phyloP scores from a whole-genome alignment of 2,113 vertebrate species.

The Axis porcinus region DNA sequence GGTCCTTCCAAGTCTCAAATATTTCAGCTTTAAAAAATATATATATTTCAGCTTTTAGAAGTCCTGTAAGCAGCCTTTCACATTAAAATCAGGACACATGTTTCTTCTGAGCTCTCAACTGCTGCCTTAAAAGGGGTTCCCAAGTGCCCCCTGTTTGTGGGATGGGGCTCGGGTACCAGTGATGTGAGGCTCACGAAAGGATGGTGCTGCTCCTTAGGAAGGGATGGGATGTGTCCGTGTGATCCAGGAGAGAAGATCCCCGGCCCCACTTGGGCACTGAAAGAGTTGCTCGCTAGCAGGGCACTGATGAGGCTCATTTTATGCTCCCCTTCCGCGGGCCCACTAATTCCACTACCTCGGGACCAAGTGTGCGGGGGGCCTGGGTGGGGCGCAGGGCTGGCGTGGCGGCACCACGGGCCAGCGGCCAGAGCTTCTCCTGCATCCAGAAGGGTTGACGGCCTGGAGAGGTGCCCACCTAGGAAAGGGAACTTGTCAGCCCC shows the following conservation, averaged over 20 bases:
- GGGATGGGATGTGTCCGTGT: background rate
- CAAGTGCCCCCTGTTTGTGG: background rate
- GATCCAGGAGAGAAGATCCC: background rate
- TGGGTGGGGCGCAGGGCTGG: background rate
- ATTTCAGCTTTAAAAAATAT: background rate
- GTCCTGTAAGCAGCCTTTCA: background rate
- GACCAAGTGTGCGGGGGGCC: background rate
- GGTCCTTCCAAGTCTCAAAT: background rate
- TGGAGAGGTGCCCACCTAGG: constrained; percentile 66
- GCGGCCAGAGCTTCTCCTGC: background rate
- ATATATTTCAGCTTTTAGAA: background rate
- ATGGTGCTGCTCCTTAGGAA: background rate
- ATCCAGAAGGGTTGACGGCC: background rate
- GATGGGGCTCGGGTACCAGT: background rate
- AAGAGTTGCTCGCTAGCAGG: background rate
- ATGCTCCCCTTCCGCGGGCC: too few species aligned
- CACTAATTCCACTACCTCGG: background rate
- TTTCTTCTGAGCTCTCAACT: background rate
- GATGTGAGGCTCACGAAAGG: background rate
- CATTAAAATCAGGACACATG: background rate
- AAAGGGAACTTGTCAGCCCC: constrained; percentile 47
- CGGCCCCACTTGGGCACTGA: background rate
- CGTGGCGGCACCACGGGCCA: fast-evolving
- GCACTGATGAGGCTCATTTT: background rate
- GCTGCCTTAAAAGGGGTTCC: background rate